Evolutionary conservation across 2,888 invertebrate genomes (phyloP).

Genomic region (Lycocerus yunnanus): DNA sequence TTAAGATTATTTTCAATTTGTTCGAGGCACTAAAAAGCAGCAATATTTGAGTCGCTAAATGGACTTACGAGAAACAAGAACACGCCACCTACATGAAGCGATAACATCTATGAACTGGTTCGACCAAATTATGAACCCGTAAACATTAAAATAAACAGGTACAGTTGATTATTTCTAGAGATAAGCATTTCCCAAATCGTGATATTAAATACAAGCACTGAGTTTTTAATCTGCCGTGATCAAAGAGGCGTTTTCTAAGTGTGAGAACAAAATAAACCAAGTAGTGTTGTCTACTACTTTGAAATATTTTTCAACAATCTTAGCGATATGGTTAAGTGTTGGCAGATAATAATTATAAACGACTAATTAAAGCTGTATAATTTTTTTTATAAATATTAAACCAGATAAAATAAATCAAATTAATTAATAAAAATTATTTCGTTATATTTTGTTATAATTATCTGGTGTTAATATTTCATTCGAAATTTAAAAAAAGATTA

Average conservation of each 20-base stretch:
- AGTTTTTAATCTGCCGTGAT: conserved; percentile 23
- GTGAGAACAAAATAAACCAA: conserved; percentile 21
- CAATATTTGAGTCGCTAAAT: conserved; percentile 44
- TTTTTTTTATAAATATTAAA: neutral
- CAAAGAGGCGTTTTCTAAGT: conserved; percentile 24
- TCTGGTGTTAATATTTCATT: neutral
- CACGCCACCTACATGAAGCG: conserved; percentile 51
- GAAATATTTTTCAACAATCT: neutral
- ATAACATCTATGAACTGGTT: conserved; percentile 49
- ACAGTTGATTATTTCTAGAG: conserved; percentile 28
- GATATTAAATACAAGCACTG: conserved; percentile 27
- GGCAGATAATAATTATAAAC: neutral
- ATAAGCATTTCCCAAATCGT: conserved; percentile 32
- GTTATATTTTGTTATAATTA: neutral
- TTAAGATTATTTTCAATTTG: conserved; percentile 49
- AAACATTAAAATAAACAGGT: conserved; percentile 50
- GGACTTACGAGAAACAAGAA: conserved; percentile 46
- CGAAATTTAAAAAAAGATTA: neutral
- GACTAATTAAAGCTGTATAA: neutral
- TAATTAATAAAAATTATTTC: neutral
- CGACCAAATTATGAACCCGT: conserved; percentile 50
- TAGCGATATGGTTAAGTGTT: neutral
- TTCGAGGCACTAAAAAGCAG: conserved; percentile 44
- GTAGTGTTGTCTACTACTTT: neutral
- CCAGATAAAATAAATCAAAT: neutral